Conservation (phyloP, 2,888 invertebrate genomes). For the Melanotus villosus region DNA sequence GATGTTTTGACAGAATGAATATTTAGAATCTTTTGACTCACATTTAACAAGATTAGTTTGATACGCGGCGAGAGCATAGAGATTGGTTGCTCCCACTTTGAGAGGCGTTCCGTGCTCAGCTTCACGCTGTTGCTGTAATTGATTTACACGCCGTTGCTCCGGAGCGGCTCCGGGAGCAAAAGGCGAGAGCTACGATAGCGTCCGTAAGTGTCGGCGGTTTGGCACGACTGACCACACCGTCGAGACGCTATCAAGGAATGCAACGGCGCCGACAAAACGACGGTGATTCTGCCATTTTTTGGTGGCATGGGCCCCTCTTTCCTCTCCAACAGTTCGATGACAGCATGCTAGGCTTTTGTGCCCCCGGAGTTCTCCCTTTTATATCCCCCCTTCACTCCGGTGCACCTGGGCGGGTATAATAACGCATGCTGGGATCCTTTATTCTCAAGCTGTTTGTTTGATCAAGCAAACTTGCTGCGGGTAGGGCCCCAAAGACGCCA, state of each 20-base stretch:
- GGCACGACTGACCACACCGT: slow-evolving; percentile 71
- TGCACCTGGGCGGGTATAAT: slow-evolving; percentile 70
- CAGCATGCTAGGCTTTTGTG: slow-evolving; percentile 65
- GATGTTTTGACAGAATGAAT: slow-evolving; percentile 69
- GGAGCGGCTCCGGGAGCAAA: slow-evolving; percentile 43
- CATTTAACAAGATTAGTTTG: slow-evolving; percentile 67
- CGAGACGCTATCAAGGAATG: slow-evolving; percentile 75
- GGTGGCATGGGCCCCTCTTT: slow-evolving; percentile 56
- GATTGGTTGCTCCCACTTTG: slow-evolving; percentile 70
- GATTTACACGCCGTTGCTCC: slow-evolving; percentile 68
- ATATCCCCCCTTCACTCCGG: slow-evolving; percentile 64
- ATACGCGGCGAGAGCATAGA: slow-evolving; percentile 67
- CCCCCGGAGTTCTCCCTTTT: slow-evolving; percentile 52
- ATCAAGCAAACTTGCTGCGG: slow-evolving; percentile 44
- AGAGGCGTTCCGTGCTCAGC: slow-evolving; percentile 65
- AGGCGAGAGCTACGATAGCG: slow-evolving; percentile 49
- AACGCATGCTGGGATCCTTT: slow-evolving; percentile 57
- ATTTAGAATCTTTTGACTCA: slow-evolving; percentile 67
- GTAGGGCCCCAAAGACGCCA: slow-evolving; percentile 43
- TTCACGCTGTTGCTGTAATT: slow-evolving; percentile 74
- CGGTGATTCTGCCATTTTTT: slow-evolving; percentile 65
- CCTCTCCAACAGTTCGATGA: slow-evolving; percentile 60
- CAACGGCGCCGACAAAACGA: slow-evolving; percentile 60
- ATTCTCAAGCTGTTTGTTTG: slow-evolving; percentile 50
- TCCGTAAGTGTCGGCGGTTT: slow-evolving; percentile 65